phyloP scores from a whole-genome alignment of 2,113 vertebrate species.

The Lonchura striata region DNA sequence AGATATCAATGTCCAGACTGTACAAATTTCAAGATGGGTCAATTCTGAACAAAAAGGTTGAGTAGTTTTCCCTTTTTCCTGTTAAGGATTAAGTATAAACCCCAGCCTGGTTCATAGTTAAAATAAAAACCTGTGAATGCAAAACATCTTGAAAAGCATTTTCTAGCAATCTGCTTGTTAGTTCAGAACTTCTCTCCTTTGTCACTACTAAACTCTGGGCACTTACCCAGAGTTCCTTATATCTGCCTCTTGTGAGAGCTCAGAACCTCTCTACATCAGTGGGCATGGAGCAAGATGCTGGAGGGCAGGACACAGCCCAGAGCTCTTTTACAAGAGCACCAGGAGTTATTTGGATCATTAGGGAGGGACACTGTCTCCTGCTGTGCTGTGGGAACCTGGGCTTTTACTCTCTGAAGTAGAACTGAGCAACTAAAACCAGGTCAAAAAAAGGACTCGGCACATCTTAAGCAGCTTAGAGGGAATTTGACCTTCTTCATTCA shows the following conservation, averaged over 20 bases:
- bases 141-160: neutral
- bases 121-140: neutral
- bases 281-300: neutral
- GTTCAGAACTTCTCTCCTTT: neutral
- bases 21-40: neutral
- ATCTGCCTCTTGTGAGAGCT: neutral
- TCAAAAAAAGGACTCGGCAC: neutral
- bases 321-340: neutral
- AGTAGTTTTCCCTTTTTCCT: neutral
- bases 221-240: too few species aligned
- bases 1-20: neutral
- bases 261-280: neutral
- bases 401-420: neutral
- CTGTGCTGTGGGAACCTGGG: neutral
- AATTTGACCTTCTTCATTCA: neutral
- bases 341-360: neutral
- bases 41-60: neutral
- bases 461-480: neutral
- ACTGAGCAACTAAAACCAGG: neutral
- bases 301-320: neutral
- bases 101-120: neutral
- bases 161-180: neutral
- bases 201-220: neutral
- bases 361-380: neutral
- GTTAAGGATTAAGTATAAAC: neutral